Conservation (phyloP, 2,113 vertebrate species). For the Benitochromis conjunctus region DNA sequence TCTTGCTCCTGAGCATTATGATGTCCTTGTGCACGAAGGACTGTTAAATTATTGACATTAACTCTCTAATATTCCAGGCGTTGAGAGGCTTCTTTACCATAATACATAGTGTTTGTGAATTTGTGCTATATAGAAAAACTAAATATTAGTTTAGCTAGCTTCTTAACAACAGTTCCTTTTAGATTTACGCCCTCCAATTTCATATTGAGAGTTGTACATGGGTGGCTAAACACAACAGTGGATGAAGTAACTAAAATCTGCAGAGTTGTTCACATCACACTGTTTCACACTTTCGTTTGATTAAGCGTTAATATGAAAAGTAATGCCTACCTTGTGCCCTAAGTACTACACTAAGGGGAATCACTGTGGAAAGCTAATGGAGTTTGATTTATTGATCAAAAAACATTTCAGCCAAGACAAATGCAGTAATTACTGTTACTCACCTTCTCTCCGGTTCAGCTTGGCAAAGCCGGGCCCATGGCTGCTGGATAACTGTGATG, state of each 20-base stretch:
- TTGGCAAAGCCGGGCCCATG: constrained; percentile 84
- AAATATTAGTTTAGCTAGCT: not conserved
- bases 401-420: not conserved
- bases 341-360: not conserved
- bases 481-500: constrained; percentile 80
- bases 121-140: not conserved
- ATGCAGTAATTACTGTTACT: constrained; percentile 36
- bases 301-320: not conserved
- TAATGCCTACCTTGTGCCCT: not conserved
- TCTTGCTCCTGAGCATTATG: not conserved
- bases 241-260: not conserved
- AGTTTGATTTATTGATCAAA: not conserved
- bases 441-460: constrained; percentile 89
- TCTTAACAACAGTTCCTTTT: not conserved
- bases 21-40: not conserved
- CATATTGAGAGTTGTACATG: not conserved
- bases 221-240: not conserved
- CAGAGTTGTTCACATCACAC: not conserved
- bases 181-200: not conserved
- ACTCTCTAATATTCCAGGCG: not conserved
- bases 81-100: not conserved
- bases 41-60: not conserved
- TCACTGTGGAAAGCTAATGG: not conserved
- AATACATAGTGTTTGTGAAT: not conserved
- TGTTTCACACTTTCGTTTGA: not conserved